A percentile compares a stretch with the other conserved stretches of the same genome.
phyloP scores from a whole-genome alignment of 1,140 invertebrate species.

The Platorchestia sp. region DNA sequence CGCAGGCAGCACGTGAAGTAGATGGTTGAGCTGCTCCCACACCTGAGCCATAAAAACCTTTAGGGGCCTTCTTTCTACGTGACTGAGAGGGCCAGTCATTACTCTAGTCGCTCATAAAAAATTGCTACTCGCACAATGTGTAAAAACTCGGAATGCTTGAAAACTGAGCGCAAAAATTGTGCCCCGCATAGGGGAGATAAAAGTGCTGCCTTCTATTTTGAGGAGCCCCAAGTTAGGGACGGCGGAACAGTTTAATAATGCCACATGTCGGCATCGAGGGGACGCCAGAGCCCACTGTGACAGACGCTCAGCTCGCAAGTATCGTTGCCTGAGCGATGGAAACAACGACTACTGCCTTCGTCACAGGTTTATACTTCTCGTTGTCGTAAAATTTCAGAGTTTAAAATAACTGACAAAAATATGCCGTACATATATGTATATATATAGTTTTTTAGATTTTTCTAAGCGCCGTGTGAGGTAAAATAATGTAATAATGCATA shows the following conservation, averaged over 20 bases:
- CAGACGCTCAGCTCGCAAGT: background rate
- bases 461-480: too few species aligned
- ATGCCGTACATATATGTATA: too few species aligned
- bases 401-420: too few species aligned
- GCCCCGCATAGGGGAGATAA: background rate
- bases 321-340: background rate
- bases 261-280: background rate
- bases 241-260: background rate
- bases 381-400: too few species aligned
- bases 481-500: too few species aligned
- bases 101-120: background rate
- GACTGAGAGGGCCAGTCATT: background rate
- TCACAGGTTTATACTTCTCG: background rate
- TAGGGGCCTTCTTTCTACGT: background rate
- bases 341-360: background rate
- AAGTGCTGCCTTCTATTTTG: constrained; percentile 17
- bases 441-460: too few species aligned
- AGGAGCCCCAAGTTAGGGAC: background rate
- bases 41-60: background rate
- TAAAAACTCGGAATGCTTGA: constrained; percentile 30
- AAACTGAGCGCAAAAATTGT: constrained; percentile 11
- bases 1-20: background rate
- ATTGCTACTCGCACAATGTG: constrained; percentile 12
- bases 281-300: background rate
- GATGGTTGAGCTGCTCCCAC: background rate